Evolutionary conservation across 1,140 invertebrate genomes (phyloP).

Genomic region (Papilio xuthus): DNA sequence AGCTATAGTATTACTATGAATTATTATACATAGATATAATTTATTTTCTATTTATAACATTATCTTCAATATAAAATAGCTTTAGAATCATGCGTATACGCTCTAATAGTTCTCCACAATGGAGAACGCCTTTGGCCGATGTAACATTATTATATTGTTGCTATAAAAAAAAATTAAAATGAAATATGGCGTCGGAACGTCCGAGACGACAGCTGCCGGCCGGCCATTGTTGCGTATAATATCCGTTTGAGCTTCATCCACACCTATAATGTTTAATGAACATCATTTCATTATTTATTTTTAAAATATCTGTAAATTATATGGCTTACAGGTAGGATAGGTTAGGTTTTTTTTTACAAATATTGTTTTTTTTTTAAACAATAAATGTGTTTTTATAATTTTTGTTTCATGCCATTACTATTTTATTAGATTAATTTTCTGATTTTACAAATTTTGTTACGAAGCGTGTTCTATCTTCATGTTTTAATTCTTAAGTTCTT

Average conservation of each 20-base stretch:
- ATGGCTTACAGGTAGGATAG: too few relatives aligned
- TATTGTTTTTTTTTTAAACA: too few relatives aligned
- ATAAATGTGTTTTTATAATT: too few relatives aligned
- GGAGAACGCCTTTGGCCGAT: conserved; percentile 7
- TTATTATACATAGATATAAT: not conserved
- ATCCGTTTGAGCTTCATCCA: conserved; percentile 18
- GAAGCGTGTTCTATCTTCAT: too few relatives aligned
- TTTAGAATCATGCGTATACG: conserved; percentile 10
- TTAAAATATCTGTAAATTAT: too few relatives aligned
- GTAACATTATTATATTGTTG: conserved; percentile 11
- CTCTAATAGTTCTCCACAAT: conserved; percentile 19
- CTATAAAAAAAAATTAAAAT: conserved; percentile 19
- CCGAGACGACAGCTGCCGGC: conserved; percentile 21
- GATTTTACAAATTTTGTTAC: too few relatives aligned
- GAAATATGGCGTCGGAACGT: conserved; percentile 23
- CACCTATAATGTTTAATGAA: conserved; percentile 17
- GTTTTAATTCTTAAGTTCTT: too few relatives aligned
- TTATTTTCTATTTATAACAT: conserved; percentile 15
- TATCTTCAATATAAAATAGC: conserved; percentile 15
- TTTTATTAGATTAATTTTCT: too few relatives aligned
- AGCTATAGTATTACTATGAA: too few relatives aligned
- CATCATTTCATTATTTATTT: not conserved
- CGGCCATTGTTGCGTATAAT: conserved; percentile 12
- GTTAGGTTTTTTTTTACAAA: too few relatives aligned
- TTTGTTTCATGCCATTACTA: too few relatives aligned